Percentiles rank a stretch among this genome's conserved stretches.
These are phyloP conservation scores for Drosophila nannoptera DNA, from an alignment of 1,140 invertebrate genomes.

Conservation along the genomic window DNA sequence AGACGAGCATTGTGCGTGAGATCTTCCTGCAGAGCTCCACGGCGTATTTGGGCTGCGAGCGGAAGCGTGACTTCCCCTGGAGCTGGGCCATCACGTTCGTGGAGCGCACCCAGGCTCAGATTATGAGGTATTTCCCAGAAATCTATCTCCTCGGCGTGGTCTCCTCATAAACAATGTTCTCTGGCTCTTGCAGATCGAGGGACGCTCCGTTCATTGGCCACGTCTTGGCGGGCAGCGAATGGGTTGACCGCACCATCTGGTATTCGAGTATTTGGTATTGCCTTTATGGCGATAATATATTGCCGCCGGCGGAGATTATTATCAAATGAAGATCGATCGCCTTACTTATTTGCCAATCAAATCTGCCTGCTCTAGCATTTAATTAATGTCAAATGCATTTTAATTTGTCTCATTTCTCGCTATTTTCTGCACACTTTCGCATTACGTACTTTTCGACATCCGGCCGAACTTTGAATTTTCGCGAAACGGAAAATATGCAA, in stretches of 20 bases:
- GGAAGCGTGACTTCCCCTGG: conserved; percentile 88
- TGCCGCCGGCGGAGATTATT: conserved; percentile 81
- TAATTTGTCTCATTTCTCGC: neutral
- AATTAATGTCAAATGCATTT: neutral
- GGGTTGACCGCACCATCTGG: conserved; percentile 87
- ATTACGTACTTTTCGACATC: conserved; percentile 3
- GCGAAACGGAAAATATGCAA: conserved; percentile 6
- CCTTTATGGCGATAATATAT: conserved; percentile 81
- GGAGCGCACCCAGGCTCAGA: conserved; percentile 82
- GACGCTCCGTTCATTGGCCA: conserved; percentile 88
- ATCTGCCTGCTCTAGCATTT: conserved; percentile 15
- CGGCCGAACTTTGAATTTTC: neutral
- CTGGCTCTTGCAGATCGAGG: conserved; percentile 82
- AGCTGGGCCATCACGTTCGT: conserved; percentile 90
- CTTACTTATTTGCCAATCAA: conserved; percentile 3
- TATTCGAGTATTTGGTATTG: conserved; percentile 86
- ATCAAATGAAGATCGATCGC: conserved; percentile 68
- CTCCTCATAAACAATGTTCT: neutral
- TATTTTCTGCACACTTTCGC: neutral
- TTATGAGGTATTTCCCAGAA: conserved; percentile 80
- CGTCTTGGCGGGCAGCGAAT: conserved; percentile 86
- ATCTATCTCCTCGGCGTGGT: neutral
- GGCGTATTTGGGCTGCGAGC: conserved; percentile 87
- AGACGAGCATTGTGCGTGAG: conserved; percentile 70
- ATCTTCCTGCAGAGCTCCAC: conserved; percentile 73